Conservation (phyloP, 2,113 vertebrate genomes). For the Calyptommatus sinebrachiatus region DNA sequence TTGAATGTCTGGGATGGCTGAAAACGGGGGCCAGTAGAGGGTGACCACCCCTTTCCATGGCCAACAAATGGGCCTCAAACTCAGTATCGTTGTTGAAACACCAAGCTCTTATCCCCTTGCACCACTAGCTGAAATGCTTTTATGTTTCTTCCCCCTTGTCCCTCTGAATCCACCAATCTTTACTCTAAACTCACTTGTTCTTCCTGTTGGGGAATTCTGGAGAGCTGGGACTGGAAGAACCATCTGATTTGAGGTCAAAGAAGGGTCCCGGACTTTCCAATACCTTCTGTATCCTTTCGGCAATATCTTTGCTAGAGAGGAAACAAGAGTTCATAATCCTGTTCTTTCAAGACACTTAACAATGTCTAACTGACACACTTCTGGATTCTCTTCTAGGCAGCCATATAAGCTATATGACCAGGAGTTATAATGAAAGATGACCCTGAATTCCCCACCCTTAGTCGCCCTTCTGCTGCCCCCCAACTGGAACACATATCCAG, state of each 20-base stretch:
- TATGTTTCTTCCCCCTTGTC: too few relatives aligned
- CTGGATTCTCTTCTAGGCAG: background rate
- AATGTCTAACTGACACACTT: background rate
- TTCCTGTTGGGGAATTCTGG: slow-evolving; percentile 66
- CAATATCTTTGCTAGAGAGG: slow-evolving; percentile 39
- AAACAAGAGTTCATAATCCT: slow-evolving; percentile 11
- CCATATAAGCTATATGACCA: background rate
- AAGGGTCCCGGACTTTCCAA: slow-evolving; percentile 59
- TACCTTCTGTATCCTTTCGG: slow-evolving; percentile 62
- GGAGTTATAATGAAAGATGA: too few relatives aligned
- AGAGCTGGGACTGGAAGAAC: slow-evolving; percentile 66
- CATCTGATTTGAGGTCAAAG: slow-evolving; percentile 65
- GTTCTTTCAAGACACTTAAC: slow-evolving; percentile 1
- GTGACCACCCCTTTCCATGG: too few relatives aligned
- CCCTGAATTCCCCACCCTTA: background rate
- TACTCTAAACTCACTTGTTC: slow-evolving; percentile 62
- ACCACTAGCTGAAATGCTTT: background rate
- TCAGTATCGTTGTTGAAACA: too few relatives aligned
- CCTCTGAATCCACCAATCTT: background rate
- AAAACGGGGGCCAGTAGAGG: too few relatives aligned
- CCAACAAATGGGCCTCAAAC: too few relatives aligned
- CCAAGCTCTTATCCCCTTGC: background rate
- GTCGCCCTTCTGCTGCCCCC: background rate
- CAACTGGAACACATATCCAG: background rate
- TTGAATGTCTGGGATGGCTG: too few relatives aligned